Evolutionary conservation across 2,888 invertebrate species (phyloP).

Genomic region (Eupelmus urozonus): DNA sequence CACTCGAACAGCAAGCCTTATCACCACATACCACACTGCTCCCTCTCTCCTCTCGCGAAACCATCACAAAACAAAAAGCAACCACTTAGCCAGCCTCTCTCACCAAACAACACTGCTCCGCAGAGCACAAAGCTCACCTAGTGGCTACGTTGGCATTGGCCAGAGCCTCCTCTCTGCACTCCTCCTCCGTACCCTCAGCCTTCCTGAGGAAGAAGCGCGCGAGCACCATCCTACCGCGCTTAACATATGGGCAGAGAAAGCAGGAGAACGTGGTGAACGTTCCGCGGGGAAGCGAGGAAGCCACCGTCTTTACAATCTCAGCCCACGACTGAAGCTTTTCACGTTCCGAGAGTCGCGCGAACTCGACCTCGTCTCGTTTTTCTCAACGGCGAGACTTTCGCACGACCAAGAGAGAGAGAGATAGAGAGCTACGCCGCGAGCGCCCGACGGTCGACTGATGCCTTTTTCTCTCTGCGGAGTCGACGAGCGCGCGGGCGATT

Average conservation of each 20-base stretch:
- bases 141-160: slow-evolving; percentile 66
- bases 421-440: slow-evolving; percentile 41
- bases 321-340: no score
- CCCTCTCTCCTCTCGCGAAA: background rate
- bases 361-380: no score
- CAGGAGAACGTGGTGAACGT: slow-evolving; percentile 52
- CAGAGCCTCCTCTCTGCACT: slow-evolving; percentile 50
- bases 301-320: slow-evolving; percentile 27
- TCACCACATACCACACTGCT: no score
- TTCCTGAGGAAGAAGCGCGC: slow-evolving; percentile 72
- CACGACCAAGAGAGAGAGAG: no score
- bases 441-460: slow-evolving; percentile 12
- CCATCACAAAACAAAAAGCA: background rate
- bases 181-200: slow-evolving; percentile 60
- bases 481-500: background rate
- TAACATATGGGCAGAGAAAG: slow-evolving; percentile 64
- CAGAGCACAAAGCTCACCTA: slow-evolving; percentile 67
- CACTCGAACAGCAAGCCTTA: no score
- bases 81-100: no score
- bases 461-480: background rate
- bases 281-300: slow-evolving; percentile 45
- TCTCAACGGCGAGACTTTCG: no score
- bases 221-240: slow-evolving; percentile 69
- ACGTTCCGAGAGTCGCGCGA: background rate
- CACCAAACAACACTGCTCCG: no score